A percentile compares a stretch with the other conserved stretches of the same genome.
These are phyloP conservation scores for Craseonycteris thonglongyai DNA, from an alignment of 2,113 vertebrate genomes.

Conservation along the genomic window DNA sequence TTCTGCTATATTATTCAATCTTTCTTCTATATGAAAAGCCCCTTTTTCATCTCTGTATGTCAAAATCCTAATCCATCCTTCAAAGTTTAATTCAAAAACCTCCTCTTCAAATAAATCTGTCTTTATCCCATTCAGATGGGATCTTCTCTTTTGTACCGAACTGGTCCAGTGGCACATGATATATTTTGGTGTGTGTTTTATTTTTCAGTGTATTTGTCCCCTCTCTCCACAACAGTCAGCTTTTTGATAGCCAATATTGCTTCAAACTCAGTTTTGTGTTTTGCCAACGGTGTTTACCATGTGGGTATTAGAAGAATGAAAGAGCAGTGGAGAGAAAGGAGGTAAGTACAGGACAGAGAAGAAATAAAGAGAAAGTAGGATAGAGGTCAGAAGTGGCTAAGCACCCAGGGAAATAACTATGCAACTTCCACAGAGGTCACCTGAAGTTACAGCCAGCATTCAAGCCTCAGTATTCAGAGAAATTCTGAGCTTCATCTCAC, in stretches of 20 bases:
- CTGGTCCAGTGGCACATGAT: neutral
- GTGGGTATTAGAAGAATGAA: neutral
- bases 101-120: neutral
- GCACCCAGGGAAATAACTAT: neutral
- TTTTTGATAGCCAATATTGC: neutral
- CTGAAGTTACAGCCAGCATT: neutral
- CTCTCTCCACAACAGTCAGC: neutral
- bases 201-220: neutral
- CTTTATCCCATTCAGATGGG: neutral
- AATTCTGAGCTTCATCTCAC: neutral
- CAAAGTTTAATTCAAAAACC: neutral
- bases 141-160: neutral
- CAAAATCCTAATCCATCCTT: constrained; percentile 5
- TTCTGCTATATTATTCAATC: neutral
- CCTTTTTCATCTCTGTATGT: neutral
- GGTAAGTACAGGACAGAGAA: neutral
- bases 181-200: neutral
- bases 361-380: neutral
- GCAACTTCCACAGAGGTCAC: neutral
- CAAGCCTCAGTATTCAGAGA: neutral
- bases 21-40: neutral
- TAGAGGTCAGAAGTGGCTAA: neutral
- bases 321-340: neutral
- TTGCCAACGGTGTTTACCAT: neutral
- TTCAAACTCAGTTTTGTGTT: neutral